A percentile compares a stretch with the other conserved stretches of the same genome.
These are phyloP conservation scores for Halcyon badia DNA, from an alignment of 2,797 vertebrate genomes.

Conservation along the genomic window DNA sequence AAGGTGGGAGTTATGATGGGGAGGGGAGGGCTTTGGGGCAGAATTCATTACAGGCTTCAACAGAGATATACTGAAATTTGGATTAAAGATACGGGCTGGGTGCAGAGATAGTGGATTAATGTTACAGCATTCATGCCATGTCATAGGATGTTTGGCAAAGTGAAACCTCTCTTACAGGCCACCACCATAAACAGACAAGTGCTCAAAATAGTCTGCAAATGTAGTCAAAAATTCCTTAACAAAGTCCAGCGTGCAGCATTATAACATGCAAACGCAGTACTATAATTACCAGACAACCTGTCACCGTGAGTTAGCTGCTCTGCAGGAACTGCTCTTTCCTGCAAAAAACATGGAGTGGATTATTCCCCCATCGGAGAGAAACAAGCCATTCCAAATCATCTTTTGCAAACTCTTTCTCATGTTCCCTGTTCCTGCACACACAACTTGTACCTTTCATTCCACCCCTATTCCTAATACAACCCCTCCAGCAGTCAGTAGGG, in stretches of 20 bases:
- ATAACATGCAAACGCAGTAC: neutral
- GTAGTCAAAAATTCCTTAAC: neutral
- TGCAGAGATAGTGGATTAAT: neutral
- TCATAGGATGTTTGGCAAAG: neutral
- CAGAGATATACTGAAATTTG: neutral
- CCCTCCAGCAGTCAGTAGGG: neutral
- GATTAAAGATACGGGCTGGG: neutral
- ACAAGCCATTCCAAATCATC: neutral
- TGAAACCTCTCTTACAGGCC: neutral
- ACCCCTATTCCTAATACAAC: neutral
- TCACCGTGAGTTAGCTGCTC: neutral
- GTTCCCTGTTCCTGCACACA: neutral
- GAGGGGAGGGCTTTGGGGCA: neutral
- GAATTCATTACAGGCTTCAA: neutral
- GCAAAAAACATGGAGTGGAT: rapidly evolving
- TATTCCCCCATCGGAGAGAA: neutral
- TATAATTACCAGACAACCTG: neutral
- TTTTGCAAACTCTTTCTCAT: neutral
- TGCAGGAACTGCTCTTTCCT: neutral
- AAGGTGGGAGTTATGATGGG: neutral
- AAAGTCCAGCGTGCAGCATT: neutral
- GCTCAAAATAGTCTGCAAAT: neutral
- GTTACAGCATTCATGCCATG: neutral
- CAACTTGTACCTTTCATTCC: neutral
- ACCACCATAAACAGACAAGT: neutral